Evolutionary conservation across 2,113 vertebrate species (phyloP).

Genomic region (Lepus timidus): DNA sequence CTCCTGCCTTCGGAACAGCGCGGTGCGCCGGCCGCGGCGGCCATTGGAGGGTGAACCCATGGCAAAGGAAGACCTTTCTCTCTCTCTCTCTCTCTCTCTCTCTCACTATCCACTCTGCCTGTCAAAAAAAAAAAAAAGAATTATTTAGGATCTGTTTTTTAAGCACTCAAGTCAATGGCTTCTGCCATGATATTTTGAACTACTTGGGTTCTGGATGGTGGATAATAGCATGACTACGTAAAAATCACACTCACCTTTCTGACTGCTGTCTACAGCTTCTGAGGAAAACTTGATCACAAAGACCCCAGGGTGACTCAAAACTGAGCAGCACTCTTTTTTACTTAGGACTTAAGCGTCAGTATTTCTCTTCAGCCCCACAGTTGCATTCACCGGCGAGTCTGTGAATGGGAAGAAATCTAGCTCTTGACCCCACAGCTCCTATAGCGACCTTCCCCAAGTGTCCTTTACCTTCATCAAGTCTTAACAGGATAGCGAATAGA

Average conservation of each 20-base stretch:
- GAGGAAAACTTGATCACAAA: neutral
- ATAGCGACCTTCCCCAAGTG: neutral
- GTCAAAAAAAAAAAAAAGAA: neutral
- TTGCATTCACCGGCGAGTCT: neutral
- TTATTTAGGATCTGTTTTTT: neutral
- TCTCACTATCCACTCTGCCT: too few species aligned
- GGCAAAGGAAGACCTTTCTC: too few species aligned
- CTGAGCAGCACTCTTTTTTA: neutral
- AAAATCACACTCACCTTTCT: constrained; percentile 43
- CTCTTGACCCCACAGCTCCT: too few species aligned
- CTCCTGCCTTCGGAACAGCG: too few species aligned
- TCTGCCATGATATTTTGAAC: neutral
- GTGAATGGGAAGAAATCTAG: neutral
- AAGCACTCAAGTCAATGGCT: neutral
- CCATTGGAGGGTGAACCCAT: too few species aligned
- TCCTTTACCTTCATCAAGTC: neutral
- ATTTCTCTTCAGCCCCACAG: neutral
- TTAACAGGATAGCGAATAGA: neutral
- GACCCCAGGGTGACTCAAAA: neutral
- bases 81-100: too few species aligned
- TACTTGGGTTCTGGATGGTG: neutral
- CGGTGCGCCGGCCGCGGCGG: too few species aligned
- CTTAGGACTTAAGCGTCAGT: neutral
- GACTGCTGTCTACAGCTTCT: constrained; percentile 5
- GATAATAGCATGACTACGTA: neutral